Conservation (phyloP, 2,113 vertebrate species). For the Monopterus albus region DNA sequence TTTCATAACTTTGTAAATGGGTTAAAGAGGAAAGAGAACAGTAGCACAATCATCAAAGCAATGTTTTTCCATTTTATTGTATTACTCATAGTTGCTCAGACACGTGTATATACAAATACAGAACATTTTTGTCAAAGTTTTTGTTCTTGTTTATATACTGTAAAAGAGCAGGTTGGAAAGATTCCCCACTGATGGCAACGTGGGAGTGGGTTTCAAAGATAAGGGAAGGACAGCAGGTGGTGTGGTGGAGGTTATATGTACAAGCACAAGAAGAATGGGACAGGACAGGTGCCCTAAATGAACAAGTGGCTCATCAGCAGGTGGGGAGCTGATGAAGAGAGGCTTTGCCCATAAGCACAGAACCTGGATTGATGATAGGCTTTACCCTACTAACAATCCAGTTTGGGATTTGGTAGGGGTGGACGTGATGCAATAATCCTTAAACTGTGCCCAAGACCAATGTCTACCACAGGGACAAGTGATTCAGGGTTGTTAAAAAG, state of each 20-base stretch:
- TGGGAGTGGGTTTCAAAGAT: constrained; percentile 76
- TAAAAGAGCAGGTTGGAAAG: constrained; percentile 92
- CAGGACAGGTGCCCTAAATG: constrained; percentile 57
- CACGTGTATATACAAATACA: constrained; percentile 99
- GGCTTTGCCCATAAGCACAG: constrained; percentile 41
- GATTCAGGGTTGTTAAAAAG: constrained; percentile 68
- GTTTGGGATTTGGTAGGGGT: constrained; percentile 51
- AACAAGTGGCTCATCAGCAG: constrained; percentile 62
- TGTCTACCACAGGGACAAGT: constrained; percentile 59
- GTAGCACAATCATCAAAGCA: constrained; percentile 61
- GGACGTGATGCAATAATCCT: constrained; percentile 64
- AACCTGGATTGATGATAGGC: constrained; percentile 56
- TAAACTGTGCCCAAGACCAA: constrained; percentile 62
- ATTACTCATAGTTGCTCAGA: constrained; percentile 98
- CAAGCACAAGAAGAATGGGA: constrained; percentile 67
- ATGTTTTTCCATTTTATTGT: constrained; percentile 85
- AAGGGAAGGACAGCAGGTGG: constrained; percentile 84
- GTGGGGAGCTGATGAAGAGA: constrained; percentile 27
- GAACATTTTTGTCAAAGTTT: constrained; percentile 85
- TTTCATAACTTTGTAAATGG: background rate
- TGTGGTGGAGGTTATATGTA: constrained; percentile 51
- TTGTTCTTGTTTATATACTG: constrained; percentile 89
- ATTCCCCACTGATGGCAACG: constrained; percentile 88
- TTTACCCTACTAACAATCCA: constrained; percentile 49
- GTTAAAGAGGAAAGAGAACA: constrained; percentile 15